These are phyloP conservation scores for Elaphurus davidianus DNA, from an alignment of 2,113 vertebrate genomes.

Conservation along the genomic window DNA sequence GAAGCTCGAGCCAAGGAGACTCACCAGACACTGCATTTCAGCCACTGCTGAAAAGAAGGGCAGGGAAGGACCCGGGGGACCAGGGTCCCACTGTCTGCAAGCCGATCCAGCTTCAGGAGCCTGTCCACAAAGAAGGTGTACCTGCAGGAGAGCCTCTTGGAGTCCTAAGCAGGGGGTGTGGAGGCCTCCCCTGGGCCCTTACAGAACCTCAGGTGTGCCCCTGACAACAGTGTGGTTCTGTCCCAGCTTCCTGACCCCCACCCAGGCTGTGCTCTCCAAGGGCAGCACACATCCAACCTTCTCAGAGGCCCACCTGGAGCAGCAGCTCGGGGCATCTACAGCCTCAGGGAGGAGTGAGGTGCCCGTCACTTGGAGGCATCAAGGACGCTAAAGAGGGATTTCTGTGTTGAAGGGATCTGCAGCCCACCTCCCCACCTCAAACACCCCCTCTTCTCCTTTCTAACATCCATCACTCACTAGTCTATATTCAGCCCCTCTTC, in stretches of 20 bases:
- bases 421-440: neutral
- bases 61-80: neutral
- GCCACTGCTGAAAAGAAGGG: too few relatives aligned
- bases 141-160: too few relatives aligned
- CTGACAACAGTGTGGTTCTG: neutral
- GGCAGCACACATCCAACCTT: neutral
- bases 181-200: rapidly evolving
- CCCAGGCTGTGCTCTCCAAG: neutral
- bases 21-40: rapidly evolving
- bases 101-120: neutral
- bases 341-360: neutral
- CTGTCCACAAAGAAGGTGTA: neutral
- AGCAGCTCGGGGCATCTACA: neutral
- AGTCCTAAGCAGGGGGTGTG: neutral
- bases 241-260: neutral
- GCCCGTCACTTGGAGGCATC: neutral
- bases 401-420: neutral
- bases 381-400: neutral
- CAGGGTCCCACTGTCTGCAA: neutral
- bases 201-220: neutral
- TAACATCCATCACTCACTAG: neutral
- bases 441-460: neutral
- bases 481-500: neutral
- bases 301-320: neutral
- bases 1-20: neutral